phyloP scores from a whole-genome alignment of 1,140 invertebrate genomes.

The Helicoverpa armigera region DNA sequence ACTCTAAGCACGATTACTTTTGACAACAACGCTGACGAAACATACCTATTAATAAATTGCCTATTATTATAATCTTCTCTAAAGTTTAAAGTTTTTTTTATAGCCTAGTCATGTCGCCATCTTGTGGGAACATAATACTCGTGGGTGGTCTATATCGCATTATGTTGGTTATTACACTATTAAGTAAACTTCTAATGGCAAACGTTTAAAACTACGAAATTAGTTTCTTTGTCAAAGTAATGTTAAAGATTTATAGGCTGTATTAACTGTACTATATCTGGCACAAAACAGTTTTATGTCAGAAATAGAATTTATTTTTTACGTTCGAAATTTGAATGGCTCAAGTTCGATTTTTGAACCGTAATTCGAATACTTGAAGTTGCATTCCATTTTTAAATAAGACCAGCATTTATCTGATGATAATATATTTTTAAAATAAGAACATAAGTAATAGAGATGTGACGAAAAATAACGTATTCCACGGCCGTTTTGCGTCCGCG shows the following conservation, averaged over 20 bases:
- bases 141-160: slow-evolving; percentile 33
- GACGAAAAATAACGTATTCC: slow-evolving; percentile 68
- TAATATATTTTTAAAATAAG: slow-evolving; percentile 42
- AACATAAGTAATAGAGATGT: slow-evolving; percentile 46
- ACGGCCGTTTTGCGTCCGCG: slow-evolving; percentile 60
- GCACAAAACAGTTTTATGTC: neutral
- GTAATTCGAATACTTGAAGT: no score
- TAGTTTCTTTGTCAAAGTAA: slow-evolving; percentile 29
- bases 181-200: neutral
- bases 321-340: no score
- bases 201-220: slow-evolving; percentile 13
- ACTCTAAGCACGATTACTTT: no score
- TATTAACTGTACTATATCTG: neutral
- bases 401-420: neutral
- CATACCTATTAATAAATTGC: neutral
- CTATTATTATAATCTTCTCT: slow-evolving; percentile 1
- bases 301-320: neutral
- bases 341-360: no score
- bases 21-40: neutral
- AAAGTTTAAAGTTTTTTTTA: neutral
- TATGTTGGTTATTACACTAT: neutral
- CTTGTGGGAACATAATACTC: slow-evolving; percentile 2
- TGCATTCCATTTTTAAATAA: neutral
- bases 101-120: neutral
- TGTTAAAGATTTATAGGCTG: neutral